Base-by-base conservation (phyloP, 2,888 invertebrate genomes). In the Unio pictorum region DNA sequence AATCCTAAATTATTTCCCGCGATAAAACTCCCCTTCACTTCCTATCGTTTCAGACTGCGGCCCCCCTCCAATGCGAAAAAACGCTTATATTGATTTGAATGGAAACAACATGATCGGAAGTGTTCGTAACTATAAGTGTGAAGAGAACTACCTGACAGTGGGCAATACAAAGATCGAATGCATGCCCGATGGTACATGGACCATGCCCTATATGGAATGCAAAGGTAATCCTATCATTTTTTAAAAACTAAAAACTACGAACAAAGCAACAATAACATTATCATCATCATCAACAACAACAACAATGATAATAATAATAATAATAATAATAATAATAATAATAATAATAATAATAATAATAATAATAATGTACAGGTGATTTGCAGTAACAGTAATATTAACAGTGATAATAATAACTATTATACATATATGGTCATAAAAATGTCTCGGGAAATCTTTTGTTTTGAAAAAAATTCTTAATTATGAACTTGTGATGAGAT, bases 131-230 rank as follows among this genome's bases (percentile, higher is more conserved):
- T 78, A 78, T 65, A 60, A 23, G n/a, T 78, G 78, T 69, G 5
- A 58, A 5, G 54, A 61, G 3, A 73, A 75, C 4, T 75, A 60
- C 57, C 69, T 70, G 30, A 61, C 75, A 4, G 71, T 71, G 6
- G 75, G 75, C 8, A 67, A 71, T 4, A 64, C 73, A 1, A 71
- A 75, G 60, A 71, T 69, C 23, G 23, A 73, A 1, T 75, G 75
- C 70, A 54, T 75, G 60, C 73, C 71, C 18, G 69, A 69, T 45
- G 45, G 45, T 11, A 11, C 45, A 45, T 45, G 45, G 45, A 45
- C 45, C 45, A 45, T 30, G 61, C 28, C 59, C n/a, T 58, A 58
- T 8, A 58, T 26, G 59, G 23, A 23, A 58, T 58, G 59, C 26
- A 23, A 26, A n/a, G 23, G 59, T 26, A 58, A 58, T 58, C 26